phyloP scores from a whole-genome alignment of 2,113 vertebrate genomes.

The Chloebia gouldiae region DNA sequence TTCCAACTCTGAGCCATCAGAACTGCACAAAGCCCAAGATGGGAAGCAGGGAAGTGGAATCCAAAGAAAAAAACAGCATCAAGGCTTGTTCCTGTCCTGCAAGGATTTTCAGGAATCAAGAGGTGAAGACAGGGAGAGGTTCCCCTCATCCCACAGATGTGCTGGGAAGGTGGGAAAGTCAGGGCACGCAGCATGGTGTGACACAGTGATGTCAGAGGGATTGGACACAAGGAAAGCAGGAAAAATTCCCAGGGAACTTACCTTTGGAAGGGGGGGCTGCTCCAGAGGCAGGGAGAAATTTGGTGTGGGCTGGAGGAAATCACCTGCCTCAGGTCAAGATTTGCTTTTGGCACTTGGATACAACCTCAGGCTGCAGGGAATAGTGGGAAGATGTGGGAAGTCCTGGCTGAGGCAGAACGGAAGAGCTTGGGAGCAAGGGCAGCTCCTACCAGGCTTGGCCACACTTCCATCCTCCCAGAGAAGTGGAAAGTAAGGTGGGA shows the following conservation, averaged over 20 bases:
- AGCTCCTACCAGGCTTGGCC: neutral
- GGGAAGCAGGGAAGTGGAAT: neutral
- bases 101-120: neutral
- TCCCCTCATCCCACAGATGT: neutral
- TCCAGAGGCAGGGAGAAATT: neutral
- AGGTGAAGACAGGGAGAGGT: neutral
- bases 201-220: neutral
- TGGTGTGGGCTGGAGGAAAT: neutral
- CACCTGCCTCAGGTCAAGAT: neutral
- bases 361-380: neutral
- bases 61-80: neutral
- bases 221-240: neutral
- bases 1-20: neutral
- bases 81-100: neutral
- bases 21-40: neutral
- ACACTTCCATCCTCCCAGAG: rapidly evolving
- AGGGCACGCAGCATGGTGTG: rapidly evolving
- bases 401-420: neutral
- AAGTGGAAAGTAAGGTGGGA: neutral
- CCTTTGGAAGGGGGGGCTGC: neutral
- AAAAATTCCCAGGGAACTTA: neutral
- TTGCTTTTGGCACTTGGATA: neutral
- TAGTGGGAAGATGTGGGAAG: neutral
- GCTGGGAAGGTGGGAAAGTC: neutral
- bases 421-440: rapidly evolving